Conservation (phyloP, 2,888 invertebrate genomes). For the Morpho deidamia region DNA sequence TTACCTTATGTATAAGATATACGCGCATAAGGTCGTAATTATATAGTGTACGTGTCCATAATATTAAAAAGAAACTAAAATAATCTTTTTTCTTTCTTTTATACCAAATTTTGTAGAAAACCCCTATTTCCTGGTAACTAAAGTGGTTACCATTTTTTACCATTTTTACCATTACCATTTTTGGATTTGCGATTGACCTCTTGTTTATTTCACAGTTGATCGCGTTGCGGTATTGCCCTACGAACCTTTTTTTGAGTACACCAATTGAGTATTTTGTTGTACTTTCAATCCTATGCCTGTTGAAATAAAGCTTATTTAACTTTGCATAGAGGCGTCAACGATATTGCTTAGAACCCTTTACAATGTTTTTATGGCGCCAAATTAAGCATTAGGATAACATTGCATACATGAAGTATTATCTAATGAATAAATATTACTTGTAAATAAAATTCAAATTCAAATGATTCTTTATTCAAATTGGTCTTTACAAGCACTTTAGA, state of each 20-base stretch:
- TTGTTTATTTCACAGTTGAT: conserved; percentile 26
- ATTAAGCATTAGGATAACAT: background rate
- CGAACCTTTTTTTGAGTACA: conserved; percentile 1
- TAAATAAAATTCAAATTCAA: no score
- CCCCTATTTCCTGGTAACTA: background rate
- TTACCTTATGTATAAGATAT: no score
- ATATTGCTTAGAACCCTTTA: background rate
- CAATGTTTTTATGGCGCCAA: background rate
- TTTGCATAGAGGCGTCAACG: background rate
- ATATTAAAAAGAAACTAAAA: background rate
- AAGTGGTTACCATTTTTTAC: no score
- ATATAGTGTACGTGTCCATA: background rate
- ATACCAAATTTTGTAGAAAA: background rate
- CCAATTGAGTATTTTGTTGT: background rate
- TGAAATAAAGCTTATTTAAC: background rate
- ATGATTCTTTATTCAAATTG: no score
- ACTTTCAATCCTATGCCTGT: background rate
- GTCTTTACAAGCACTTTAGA: no score
- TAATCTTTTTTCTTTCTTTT: background rate
- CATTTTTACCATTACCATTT: no score
- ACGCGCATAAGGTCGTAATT: background rate
- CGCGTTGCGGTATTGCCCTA: conserved; percentile 19
- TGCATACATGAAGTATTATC: background rate
- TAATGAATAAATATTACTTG: conserved; percentile 2
- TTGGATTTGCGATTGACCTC: conserved; percentile 22